These are phyloP conservation scores for Strigamia transsilvanica DNA, from an alignment of 2,888 invertebrate species.

Conservation along the genomic window DNA sequence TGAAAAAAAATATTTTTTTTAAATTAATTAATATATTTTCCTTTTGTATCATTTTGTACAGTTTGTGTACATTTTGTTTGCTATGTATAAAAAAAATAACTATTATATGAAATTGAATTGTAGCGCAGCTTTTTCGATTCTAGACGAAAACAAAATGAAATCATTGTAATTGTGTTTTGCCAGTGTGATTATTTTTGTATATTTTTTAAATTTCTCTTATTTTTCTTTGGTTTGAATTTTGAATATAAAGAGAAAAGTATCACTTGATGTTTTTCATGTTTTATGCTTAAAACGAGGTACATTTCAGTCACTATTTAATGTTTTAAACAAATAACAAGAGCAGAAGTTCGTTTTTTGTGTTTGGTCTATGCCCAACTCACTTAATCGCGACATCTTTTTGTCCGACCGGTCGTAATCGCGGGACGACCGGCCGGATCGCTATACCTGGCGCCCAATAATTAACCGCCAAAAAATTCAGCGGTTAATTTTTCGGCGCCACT, in stretches of 20 bases:
- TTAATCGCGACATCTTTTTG: constrained; percentile 59
- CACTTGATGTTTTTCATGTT: background rate
- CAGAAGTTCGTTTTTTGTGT: too few relatives aligned
- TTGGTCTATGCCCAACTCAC: background rate
- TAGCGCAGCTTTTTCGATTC: background rate
- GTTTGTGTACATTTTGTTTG: background rate
- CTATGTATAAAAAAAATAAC: background rate
- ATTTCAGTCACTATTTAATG: too few relatives aligned
- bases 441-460: too few relatives aligned
- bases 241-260: too few relatives aligned
- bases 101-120: too few relatives aligned
- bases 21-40: background rate
- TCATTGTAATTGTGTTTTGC: too few relatives aligned
- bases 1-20: background rate
- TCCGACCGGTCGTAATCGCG: constrained; percentile 57
- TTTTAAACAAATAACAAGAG: too few relatives aligned
- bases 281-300: background rate
- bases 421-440: constrained; percentile 52
- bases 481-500: too few relatives aligned
- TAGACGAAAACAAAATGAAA: too few relatives aligned
- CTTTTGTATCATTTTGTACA: background rate
- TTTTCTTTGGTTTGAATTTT: background rate
- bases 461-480: too few relatives aligned
- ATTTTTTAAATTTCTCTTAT: background rate
- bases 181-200: background rate